phyloP scores from a whole-genome alignment of 2,888 invertebrate genomes.

The Liodrosophila aerea region DNA sequence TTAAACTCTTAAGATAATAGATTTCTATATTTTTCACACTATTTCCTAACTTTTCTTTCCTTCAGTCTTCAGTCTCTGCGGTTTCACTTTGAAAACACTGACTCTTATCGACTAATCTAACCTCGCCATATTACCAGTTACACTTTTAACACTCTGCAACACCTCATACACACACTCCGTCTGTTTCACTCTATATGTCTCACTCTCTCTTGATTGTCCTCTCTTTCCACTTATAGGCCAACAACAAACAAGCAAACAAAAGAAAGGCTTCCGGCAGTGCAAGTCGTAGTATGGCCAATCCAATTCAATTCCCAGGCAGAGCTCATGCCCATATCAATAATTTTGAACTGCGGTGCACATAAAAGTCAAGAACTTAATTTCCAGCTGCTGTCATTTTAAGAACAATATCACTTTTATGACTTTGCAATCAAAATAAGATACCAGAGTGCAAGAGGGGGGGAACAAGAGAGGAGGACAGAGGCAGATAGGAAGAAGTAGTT shows the following conservation, averaged over 20 bases:
- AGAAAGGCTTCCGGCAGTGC: slow-evolving; percentile 10
- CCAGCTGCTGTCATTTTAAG: slow-evolving; percentile 70
- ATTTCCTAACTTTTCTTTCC: too few species aligned
- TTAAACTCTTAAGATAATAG: too few species aligned
- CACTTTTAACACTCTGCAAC: too few species aligned
- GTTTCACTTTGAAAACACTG: too few species aligned
- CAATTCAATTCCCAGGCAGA: slow-evolving; percentile 43
- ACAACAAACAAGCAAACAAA: slow-evolving; percentile 6
- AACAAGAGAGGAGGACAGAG: neutral
- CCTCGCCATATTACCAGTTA: slow-evolving; percentile 37
- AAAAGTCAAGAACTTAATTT: slow-evolving; percentile 77
- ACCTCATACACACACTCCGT: too few species aligned
- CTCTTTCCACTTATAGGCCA: slow-evolving; percentile 29
- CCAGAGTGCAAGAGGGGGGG: neutral
- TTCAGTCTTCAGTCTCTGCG: too few species aligned
- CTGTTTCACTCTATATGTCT: too few species aligned
- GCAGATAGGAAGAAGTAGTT: slow-evolving; percentile 6
- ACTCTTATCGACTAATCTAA: too few species aligned
- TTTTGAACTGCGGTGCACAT: slow-evolving; percentile 70
- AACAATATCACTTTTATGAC: slow-evolving; percentile 71
- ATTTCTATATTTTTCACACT: too few species aligned
- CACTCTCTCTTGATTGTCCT: too few species aligned
- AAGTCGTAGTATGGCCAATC: slow-evolving; percentile 39
- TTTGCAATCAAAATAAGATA: too few species aligned
- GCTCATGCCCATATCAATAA: slow-evolving; percentile 73